Evolutionary conservation across 2,797 vertebrate genomes (phyloP), one percentile per base, ranked within the genome.

Genomic region (Adrianichthys oophorus): DNA sequence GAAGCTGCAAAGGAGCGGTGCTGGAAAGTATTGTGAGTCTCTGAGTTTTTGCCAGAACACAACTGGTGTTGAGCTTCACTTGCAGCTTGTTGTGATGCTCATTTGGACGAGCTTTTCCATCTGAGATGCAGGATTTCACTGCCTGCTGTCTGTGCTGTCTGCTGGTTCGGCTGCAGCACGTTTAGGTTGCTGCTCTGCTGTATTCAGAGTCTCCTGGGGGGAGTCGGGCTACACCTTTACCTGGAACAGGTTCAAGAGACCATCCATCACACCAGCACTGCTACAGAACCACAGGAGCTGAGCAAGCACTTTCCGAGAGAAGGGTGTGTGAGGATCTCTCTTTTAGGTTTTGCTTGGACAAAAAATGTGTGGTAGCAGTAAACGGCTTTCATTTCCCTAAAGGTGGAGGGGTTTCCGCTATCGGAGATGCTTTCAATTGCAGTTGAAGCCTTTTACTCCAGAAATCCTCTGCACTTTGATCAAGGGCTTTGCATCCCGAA

Each of bases 221-320:
- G 41, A 61, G 48, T 62, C 65, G 52, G 62, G 47, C 66, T 70
- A 58, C 60, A 74, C 55, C 52, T 74, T 48, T 61, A 68, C 56
- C 68, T 74, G 52, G 64, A 76, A 59, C 3, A 51, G 56, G 61
- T 72, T 74, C 76, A 76, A 78, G 50, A 74, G 61, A 43, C 60
- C 59, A 81, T 81, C 68, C 70, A 64, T 84, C 84, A 78, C 52
- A 49, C 48, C 40, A 52, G 47, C 59, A 52, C 51, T 24, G 54
- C 69, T 47, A 21, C 45, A 23, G 45, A 71, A 56, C 71, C 68
- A 52, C 54, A 61, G 62, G 15, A 21, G 65, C 77, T 76, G 72
- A 80, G 59, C 50, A 42, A 68, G 65, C 74, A 24, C 55, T 70
- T 76, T 72, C 23, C 32, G 32, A 62, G 57, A 63, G 48, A 58